These are phyloP conservation scores for Rhamphomyia laevipes DNA, from an alignment of 2,888 invertebrate species.

Conservation along the genomic window DNA sequence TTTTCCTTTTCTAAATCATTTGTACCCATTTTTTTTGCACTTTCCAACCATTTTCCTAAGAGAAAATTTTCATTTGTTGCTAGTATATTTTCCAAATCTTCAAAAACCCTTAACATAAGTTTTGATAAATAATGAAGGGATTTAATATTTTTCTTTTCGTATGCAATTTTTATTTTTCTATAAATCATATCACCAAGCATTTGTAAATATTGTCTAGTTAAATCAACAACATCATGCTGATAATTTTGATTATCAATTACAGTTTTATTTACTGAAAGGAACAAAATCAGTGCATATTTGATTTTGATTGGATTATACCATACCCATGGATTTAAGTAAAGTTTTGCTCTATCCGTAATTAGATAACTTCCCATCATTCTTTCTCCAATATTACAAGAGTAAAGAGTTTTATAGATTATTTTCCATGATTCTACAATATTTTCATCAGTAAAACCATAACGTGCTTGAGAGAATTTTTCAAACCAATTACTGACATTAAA, in stretches of 20 bases:
- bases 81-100: conserved; percentile 53
- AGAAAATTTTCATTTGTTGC: conserved; percentile 53
- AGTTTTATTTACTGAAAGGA: conserved; percentile 29
- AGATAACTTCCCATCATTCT: conserved; percentile 54
- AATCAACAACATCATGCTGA: conserved; percentile 72
- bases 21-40: conserved; percentile 45
- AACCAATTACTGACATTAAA: too few relatives aligned
- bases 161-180: conserved; percentile 40
- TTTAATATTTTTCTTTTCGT: conserved; percentile 21
- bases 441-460: conserved; percentile 47
- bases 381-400: too few relatives aligned
- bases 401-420: too few relatives aligned
- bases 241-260: conserved; percentile 26
- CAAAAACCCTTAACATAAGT: conserved; percentile 45
- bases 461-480: too few relatives aligned
- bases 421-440: conserved; percentile 52
- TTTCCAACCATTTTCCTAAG: conserved; percentile 57
- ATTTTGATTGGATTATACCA: conserved; percentile 58
- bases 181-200: conserved; percentile 59
- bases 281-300: conserved; percentile 42
- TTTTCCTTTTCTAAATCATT: conserved; percentile 36
- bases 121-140: conserved; percentile 26
- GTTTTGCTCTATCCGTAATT: conserved; percentile 55
- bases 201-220: conserved; percentile 75
- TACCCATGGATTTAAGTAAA: conserved; percentile 54